These are phyloP conservation scores for Disparrhopalites patrizii DNA, from an alignment of 2,888 invertebrate genomes.

Conservation along the genomic window DNA sequence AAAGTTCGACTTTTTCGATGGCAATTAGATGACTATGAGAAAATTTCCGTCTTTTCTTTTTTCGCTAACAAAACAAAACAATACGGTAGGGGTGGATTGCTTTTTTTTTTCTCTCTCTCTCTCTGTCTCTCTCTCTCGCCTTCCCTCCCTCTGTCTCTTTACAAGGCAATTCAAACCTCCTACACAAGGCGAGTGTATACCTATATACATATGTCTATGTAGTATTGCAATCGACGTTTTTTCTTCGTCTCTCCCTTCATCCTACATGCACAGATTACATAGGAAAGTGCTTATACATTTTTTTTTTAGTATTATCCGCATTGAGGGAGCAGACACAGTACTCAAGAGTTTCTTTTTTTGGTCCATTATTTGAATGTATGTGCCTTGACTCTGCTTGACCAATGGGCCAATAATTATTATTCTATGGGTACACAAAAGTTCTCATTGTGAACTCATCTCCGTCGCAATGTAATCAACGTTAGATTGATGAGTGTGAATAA, in stretches of 20 bases:
- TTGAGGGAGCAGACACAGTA: background rate
- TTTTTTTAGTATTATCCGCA: no score
- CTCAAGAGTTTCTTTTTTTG: no score
- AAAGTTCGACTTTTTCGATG: slow-evolving; percentile 41
- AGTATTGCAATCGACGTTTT: no score
- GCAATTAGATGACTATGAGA: slow-evolving; percentile 41
- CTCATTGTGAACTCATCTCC: slow-evolving; percentile 4
- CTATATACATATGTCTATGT: no score
- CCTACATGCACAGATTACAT: no score
- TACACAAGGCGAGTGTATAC: no score
- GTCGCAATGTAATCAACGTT: slow-evolving; percentile 19
- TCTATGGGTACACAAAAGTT: background rate
- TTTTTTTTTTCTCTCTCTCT: slow-evolving; percentile 14
- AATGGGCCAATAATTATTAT: slow-evolving; percentile 10
- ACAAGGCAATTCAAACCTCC: slow-evolving; percentile 4
- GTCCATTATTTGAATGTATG: no score
- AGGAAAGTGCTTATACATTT: no score
- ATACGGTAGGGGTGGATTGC: slow-evolving; percentile 30
- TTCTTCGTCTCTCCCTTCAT: no score
- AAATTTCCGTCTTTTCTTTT: slow-evolving; percentile 38
- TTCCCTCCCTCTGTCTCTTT: no score
- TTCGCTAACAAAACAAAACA: slow-evolving; percentile 44
- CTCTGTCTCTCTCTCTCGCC: no score
- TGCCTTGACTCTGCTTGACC: no score
- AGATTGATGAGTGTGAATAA: slow-evolving; percentile 27